Evolutionary conservation across 2,113 vertebrate species (phyloP), one percentile per base, ranked within the genome.

Genomic region (Sinocyclocheilus anshuiensis): DNA sequence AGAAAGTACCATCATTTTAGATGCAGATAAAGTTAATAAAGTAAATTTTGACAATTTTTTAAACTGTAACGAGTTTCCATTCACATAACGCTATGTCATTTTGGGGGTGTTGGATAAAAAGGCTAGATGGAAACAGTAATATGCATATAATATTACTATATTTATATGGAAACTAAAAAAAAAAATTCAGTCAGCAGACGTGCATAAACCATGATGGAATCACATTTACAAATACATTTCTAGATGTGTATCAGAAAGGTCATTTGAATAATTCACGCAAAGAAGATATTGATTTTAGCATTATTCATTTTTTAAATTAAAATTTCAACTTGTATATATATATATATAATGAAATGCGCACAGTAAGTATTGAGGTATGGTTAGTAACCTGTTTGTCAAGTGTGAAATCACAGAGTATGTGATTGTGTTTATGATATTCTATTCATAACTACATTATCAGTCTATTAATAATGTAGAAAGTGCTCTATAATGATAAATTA

Each of bases 341-440:
- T n/a, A 29, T 29, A 33, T 33, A 33, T 45, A 45, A 13, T 74
- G 5, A 45, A 42, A 45, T 5, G 22, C n/a, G 22, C 42, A 26
- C 11, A 74, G 20, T n/a, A 45, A 74, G 7, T 42, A 42, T 1
- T 76, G 2, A 15, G n/a, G 1, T 48, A 50, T 48, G n/a, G n/a
- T 26, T 48, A 26, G 12, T 6, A 20, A 29, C 26, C 53, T 55
- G 48, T 77, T 76, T 48, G 7, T 10, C 53, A 55, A 65, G 81
- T 67, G 80, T 72, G 75, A 83, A 82, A 69, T 22, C 36, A 81
- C 26, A 65, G 3, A 39, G 36, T 42, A 48, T 33, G 26, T 53
- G 16, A 81, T 50, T 78, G 76, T 57, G 80, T 57, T 36, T 86
- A 13, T 82, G 26, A 71, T 53, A 67, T 82, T 29, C 4, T 82